A percentile compares a stretch with the other conserved stretches of the same genome.
Conservation (phyloP, 2,113 vertebrate genomes). For the Gracilinanus agilis region DNA sequence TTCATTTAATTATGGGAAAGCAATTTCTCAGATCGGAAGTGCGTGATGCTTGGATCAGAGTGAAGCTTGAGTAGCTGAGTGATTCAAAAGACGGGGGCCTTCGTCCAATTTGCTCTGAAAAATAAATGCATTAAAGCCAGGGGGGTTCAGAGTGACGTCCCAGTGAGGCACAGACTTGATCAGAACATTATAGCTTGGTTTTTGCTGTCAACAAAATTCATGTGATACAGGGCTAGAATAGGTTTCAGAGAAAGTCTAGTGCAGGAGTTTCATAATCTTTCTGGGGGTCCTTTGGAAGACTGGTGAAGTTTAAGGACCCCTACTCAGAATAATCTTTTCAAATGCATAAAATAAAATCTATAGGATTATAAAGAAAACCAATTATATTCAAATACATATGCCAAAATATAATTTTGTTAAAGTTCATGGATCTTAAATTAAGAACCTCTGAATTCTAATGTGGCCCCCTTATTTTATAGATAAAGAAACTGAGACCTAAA, state of each 20-base stretch:
- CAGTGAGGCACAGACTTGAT: not conserved
- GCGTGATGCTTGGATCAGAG: constrained; percentile 67
- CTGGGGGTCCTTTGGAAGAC: not conserved
- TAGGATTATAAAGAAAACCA: not conserved
- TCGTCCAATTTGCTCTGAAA: constrained; percentile 51
- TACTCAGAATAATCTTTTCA: not conserved
- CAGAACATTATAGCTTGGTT: not conserved
- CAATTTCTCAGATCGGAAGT: constrained; percentile 79
- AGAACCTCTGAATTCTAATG: not conserved
- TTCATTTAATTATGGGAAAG: constrained; percentile 83
- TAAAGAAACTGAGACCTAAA: not conserved
- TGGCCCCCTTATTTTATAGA: not conserved
- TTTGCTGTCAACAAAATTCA: not conserved
- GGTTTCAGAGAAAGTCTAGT: not conserved
- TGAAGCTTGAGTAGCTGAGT: constrained; percentile 27
- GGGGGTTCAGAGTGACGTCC: not conserved
- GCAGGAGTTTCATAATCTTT: not conserved
- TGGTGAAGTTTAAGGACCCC: not conserved
- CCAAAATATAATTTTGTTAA: not conserved
- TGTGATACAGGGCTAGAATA: not conserved
- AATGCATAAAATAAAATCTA: not conserved
- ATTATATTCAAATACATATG: not conserved
- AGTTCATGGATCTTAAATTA: not conserved
- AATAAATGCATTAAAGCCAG: constrained; percentile 33
- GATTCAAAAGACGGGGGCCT: constrained; percentile 71